Evolutionary conservation across 2,888 invertebrate species (phyloP), one percentile per base, ranked within the genome.

Genomic region (Coleophora flavipennella): DNA sequence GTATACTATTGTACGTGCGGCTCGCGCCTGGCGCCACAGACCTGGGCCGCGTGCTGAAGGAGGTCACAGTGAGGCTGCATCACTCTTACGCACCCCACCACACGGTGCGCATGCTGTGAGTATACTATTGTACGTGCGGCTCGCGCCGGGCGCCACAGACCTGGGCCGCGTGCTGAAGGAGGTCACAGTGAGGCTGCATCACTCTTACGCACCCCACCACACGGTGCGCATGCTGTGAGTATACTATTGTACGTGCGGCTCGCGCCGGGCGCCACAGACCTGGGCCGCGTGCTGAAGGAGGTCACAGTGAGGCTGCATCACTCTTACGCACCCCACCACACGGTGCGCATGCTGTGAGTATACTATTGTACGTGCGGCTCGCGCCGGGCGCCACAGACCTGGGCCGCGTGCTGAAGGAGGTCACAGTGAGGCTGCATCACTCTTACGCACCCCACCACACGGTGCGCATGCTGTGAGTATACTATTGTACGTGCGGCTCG

Each of bases 51-150:
- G 89, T 92, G 57, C 85, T 95, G 3, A 86, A 87, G 35, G 91
- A 91, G 70, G 92, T 94, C 41, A 86, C 91, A 44, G 94, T 95
- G 59, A 89, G 91, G 49, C 81, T 96, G 39, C 95, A 96, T 78
- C 91, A 92, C 13, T 94, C 94, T 14, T 96, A 95, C 76, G 89
- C 91, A 42, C 96, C 96, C 2, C 92, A 95, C 66, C 94, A 96
- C 66, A 86, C 92, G 14, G 90, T 96, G 7, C 92, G 93, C 66
- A 80, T 96, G 8, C 86, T 86, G 91, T 92, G 66, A 84, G 88
- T 83, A 25, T 13, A n/a, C n/a, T n/a, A 11, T 3, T 2, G 39
- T 3, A 38, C 29, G 1, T n/a, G n/a, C n/a, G n/a, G n/a, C n/a
- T n/a, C n/a, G n/a, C n/a, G n/a, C n/a, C n/a, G n/a, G n/a, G n/a